Conservation (phyloP, 1,140 invertebrate genomes). For the Drosophila nigromelanica region DNA sequence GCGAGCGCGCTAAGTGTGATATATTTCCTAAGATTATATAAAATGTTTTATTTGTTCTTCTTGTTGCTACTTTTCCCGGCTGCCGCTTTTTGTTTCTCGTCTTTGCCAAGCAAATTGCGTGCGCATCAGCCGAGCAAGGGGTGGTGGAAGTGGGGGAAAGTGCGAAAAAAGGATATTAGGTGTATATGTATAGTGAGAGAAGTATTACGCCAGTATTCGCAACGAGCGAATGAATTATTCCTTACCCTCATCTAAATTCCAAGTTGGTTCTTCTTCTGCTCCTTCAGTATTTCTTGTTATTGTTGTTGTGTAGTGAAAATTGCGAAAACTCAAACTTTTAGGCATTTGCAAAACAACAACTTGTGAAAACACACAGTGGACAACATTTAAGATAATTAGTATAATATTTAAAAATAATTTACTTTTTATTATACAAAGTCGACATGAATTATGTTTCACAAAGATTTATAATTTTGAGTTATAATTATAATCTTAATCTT, state of each 20-base stretch:
- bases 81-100: slow-evolving; percentile 40
- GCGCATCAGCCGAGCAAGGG: slow-evolving; percentile 44
- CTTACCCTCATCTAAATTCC: slow-evolving; percentile 69
- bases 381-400: neutral
- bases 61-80: slow-evolving; percentile 47
- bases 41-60: slow-evolving; percentile 82
- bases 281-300: neutral
- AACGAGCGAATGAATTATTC: slow-evolving; percentile 78
- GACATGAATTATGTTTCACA: too few species aligned
- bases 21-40: slow-evolving; percentile 84
- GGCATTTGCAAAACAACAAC: slow-evolving; percentile 31
- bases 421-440: too few species aligned
- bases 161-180: slow-evolving; percentile 74
- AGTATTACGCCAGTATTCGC: slow-evolving; percentile 16
- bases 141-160: slow-evolving; percentile 28
- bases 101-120: slow-evolving; percentile 73
- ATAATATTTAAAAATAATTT: too few species aligned
- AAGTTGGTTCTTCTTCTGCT: slow-evolving; percentile 25
- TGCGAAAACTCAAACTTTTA: slow-evolving; percentile 46
- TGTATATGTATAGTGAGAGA: slow-evolving; percentile 40
- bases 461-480: too few species aligned
- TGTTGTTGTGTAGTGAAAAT: slow-evolving; percentile 36
- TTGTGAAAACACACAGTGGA: slow-evolving; percentile 1
- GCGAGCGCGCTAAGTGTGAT: slow-evolving; percentile 79
- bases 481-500: too few species aligned